These are phyloP conservation scores for Chiloscyllium plagiosum DNA, from an alignment of 2,113 vertebrate genomes.

Conservation along the genomic window DNA sequence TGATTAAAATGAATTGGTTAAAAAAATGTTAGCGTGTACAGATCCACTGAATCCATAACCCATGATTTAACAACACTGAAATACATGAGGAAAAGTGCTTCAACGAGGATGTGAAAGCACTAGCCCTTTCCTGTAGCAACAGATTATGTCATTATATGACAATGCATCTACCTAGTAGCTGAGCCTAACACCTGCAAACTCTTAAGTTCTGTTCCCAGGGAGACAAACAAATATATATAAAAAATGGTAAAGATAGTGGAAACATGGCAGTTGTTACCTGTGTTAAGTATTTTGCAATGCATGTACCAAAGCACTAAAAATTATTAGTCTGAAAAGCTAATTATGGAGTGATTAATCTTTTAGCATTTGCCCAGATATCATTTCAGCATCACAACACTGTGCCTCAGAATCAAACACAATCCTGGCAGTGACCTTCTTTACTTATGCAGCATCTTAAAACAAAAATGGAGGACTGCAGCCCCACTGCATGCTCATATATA, in stretches of 20 bases:
- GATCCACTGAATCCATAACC: constrained; percentile 55
- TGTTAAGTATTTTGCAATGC: constrained; percentile 49
- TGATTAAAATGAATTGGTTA: constrained; percentile 53
- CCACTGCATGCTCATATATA: not conserved
- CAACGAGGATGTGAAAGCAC: constrained; percentile 59
- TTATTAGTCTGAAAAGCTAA: constrained; percentile 42
- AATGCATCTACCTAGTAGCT: constrained; percentile 61
- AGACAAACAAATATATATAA: constrained; percentile 56
- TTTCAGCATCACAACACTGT: constrained; percentile 58
- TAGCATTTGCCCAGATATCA: constrained; percentile 50
- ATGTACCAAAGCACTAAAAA: constrained; percentile 54
- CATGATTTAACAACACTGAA: constrained; percentile 66
- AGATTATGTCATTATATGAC: constrained; percentile 66
- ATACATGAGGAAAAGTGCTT: constrained; percentile 77
- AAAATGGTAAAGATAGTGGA: constrained; percentile 41
- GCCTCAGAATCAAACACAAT: constrained; percentile 53
- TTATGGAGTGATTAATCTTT: constrained; percentile 52
- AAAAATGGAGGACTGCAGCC: not conserved
- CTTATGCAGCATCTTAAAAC: constrained; percentile 48
- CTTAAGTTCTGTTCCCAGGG: constrained; percentile 68
- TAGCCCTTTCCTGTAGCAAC: constrained; percentile 52
- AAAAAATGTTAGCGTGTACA: constrained; percentile 58
- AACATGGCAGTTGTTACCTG: constrained; percentile 59
- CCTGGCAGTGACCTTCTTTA: constrained; percentile 53
- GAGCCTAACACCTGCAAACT: constrained; percentile 65